Base-by-base conservation (phyloP, 1,140 invertebrate species). In the Drosophila burlai region DNA sequence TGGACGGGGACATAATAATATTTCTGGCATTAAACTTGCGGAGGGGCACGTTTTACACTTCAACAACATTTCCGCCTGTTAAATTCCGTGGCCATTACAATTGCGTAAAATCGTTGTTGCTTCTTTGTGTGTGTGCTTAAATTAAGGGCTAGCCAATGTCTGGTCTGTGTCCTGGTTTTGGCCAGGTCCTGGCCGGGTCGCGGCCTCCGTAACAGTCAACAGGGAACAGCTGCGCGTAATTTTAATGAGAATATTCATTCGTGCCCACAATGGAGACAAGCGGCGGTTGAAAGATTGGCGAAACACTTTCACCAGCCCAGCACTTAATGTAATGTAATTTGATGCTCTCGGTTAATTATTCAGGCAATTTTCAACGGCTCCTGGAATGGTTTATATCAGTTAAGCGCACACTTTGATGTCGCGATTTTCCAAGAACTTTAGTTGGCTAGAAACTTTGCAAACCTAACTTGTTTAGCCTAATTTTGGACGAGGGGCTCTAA, bases 241-340 rank as follows among this genome's bases (percentile, higher is more conserved):
- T 86, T 86, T 86, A 87, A 86, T 86, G 80, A 79, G 66, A 86
- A 86, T 87, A 86, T 86, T 83, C 80, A 83, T 86, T 86, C 69
- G 73, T 57, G 77, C 66, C 83, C 83, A 82, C 83, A 87, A 83
- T 79, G 74, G 83, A 76, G 83, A 74, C 74, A 52, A 42, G 62
- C 55, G 79, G 77, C 69, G 77, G 79, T 54, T 79, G 76, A 82
- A 76, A 85, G 83, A 85, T 85, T 81, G 78, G 73, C 64, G 73
- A 52, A 62, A 73, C 83, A 75, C 68, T 61, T 81, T 82, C 80
- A 73, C 83, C 61, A 79, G 47, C 63, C 49, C 21, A n/a, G 73
- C 79, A 85, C 83, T 85, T 86, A 85, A 85, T 86, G 62, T 85
- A 85, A 85, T 85, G 75, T 85, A 79, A 85, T 85, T 85, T 85